phyloP scores from a whole-genome alignment of 2,797 vertebrate genomes.

The Trematomus bernacchii region DNA sequence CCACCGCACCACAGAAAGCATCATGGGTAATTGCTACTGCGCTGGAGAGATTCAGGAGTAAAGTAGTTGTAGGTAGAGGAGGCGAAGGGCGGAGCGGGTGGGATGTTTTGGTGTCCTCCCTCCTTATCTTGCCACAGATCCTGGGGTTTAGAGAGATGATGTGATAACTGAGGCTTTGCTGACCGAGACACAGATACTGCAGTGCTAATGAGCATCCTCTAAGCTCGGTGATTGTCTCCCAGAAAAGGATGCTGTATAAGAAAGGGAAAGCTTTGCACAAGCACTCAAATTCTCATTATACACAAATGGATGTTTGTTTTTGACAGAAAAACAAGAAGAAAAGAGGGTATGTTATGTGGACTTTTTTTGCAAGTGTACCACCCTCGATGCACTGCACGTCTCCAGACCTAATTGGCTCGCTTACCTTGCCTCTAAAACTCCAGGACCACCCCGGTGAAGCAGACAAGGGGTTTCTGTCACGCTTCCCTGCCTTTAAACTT shows the following conservation, averaged over 20 bases:
- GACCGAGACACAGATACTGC: conserved; percentile 49
- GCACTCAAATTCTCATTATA: conserved; percentile 14
- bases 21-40: conserved; percentile 54
- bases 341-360: background rate
- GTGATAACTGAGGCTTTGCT: conserved; percentile 61
- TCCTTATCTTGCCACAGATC: conserved; percentile 62
- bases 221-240: conserved; percentile 45
- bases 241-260: conserved; percentile 20
- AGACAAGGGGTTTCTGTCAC: conserved; percentile 59
- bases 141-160: conserved; percentile 65
- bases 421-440: conserved; percentile 37
- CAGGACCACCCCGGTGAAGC: conserved; percentile 57
- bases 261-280: conserved; percentile 7
- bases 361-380: conserved; percentile 5
- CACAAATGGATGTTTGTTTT: conserved; percentile 38
- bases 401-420: conserved; percentile 45
- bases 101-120: conserved; percentile 39
- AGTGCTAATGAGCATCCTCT: conserved; percentile 65
- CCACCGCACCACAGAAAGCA: conserved; percentile 38
- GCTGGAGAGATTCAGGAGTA: background rate
- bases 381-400: conserved; percentile 13
- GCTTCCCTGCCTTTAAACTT: conserved; percentile 47
- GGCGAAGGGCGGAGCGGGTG: conserved; percentile 20
- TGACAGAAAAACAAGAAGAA: background rate
- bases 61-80: conserved; percentile 2